phyloP scores from a whole-genome alignment of 2,113 vertebrate genomes.

The Oncorhynchus masou region DNA sequence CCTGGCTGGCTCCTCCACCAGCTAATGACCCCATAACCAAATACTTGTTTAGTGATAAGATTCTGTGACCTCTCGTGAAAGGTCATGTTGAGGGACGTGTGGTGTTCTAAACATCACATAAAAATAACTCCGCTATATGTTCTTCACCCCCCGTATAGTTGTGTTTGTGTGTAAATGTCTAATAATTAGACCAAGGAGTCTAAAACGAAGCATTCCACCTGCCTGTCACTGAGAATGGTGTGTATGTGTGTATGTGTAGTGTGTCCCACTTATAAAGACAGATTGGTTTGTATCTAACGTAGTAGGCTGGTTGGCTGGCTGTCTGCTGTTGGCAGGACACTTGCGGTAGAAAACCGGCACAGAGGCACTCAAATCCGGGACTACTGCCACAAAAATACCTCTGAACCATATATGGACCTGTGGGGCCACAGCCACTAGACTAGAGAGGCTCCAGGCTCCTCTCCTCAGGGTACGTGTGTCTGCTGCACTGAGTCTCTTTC shows the following conservation, averaged over 20 bases:
- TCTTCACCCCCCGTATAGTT: not conserved
- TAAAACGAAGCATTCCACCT: conserved; percentile 55
- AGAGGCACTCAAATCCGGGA: conserved; percentile 27
- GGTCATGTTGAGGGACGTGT: conserved; percentile 49
- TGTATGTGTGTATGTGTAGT: conserved; percentile 20
- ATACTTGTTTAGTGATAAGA: conserved; percentile 70
- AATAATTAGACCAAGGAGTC: conserved; percentile 11
- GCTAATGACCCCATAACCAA: conserved; percentile 5
- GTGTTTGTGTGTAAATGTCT: not conserved
- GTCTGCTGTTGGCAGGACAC: conserved; percentile 66
- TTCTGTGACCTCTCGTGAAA: conserved; percentile 55
- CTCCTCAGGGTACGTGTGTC: not conserved
- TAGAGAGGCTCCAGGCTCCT: not conserved
- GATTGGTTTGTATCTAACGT: conserved; percentile 80
- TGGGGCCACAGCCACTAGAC: conserved; percentile 25
- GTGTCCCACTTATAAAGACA: not conserved
- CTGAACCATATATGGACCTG: conserved; percentile 70
- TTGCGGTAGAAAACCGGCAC: conserved; percentile 43
- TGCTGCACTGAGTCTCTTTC: not conserved
- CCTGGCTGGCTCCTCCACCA: conserved; percentile 62
- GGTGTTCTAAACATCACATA: conserved; percentile 25
- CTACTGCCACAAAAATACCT: conserved; percentile 49
- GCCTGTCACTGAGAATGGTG: conserved; percentile 36
- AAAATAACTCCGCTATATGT: not conserved
- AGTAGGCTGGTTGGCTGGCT: conserved; percentile 62